Conservation (phyloP, 1,140 invertebrate species). For the Drosophila baimaii region DNA sequence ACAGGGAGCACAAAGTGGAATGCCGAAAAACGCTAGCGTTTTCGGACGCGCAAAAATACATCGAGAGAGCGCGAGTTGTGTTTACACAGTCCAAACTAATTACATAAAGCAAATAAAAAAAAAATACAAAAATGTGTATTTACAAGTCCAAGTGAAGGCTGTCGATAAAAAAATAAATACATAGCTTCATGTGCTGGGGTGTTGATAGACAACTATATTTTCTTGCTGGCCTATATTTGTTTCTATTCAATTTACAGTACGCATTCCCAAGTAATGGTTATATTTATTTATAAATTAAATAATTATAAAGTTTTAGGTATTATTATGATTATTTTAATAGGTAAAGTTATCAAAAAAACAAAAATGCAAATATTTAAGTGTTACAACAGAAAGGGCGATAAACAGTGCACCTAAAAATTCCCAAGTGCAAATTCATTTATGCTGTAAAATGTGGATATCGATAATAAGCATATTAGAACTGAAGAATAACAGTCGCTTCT, state of each 20-base stretch:
- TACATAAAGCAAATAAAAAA: slow-evolving; percentile 15
- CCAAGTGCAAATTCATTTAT: background rate
- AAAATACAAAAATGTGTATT: slow-evolving; percentile 8
- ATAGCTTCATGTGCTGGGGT: background rate
- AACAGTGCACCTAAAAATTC: too few relatives aligned
- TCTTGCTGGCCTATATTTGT: background rate
- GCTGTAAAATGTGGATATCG: background rate
- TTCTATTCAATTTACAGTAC: background rate
- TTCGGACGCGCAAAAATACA: slow-evolving; percentile 8
- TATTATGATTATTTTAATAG: too few relatives aligned
- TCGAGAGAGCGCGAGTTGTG: slow-evolving; percentile 18
- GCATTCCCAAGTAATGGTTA: background rate
- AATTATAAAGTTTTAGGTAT: too few relatives aligned
- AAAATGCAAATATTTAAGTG: too few relatives aligned
- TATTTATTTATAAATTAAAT: background rate
- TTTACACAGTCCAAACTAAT: slow-evolving; percentile 36
- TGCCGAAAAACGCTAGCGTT: slow-evolving; percentile 26
- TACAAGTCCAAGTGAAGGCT: slow-evolving; percentile 39
- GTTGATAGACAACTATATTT: slow-evolving; percentile 8
- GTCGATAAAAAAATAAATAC: slow-evolving; percentile 12
- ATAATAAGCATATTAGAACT: background rate
- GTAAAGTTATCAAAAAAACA: too few relatives aligned
- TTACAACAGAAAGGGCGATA: too few relatives aligned
- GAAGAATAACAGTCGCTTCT: too few relatives aligned
- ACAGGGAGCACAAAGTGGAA: slow-evolving; percentile 30